These are phyloP conservation scores for Hypanus sabinus DNA, from an alignment of 2,113 vertebrate genomes.

Conservation along the genomic window DNA sequence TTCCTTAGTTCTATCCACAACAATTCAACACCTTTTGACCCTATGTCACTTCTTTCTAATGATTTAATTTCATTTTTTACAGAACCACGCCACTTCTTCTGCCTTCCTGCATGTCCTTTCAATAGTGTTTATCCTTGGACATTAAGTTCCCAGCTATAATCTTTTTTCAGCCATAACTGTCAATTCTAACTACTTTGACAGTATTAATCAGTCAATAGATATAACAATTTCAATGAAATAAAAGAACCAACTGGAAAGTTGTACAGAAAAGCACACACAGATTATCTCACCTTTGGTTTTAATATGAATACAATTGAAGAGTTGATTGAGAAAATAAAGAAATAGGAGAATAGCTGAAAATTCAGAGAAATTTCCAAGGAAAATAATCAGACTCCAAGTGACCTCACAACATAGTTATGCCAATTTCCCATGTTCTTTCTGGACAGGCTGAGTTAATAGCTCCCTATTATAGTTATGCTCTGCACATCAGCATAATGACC, in stretches of 20 bases:
- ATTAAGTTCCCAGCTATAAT: too few relatives aligned
- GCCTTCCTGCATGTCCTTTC: too few relatives aligned
- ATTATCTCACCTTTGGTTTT: background rate
- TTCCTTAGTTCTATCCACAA: too few relatives aligned
- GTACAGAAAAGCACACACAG: background rate
- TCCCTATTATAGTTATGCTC: too few relatives aligned
- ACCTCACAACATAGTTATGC: background rate
- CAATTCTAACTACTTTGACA: background rate
- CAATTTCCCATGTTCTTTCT: background rate
- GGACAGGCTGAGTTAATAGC: background rate
- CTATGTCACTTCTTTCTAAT: too few relatives aligned
- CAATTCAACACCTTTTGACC: too few relatives aligned
- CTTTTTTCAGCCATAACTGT: too few relatives aligned
- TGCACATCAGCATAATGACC: too few relatives aligned
- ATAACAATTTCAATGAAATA: background rate
- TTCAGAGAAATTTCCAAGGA: background rate
- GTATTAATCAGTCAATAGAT: background rate
- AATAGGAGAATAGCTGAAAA: background rate
- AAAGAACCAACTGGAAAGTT: background rate
- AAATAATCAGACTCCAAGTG: background rate
- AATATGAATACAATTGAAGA: background rate
- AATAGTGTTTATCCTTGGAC: too few relatives aligned
- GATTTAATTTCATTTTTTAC: too few relatives aligned
- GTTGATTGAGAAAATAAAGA: background rate
- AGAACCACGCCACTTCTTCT: too few relatives aligned